These are phyloP conservation scores for Cataglyphis rosenhaueri DNA, from an alignment of 2,888 invertebrate species.

Conservation along the genomic window DNA sequence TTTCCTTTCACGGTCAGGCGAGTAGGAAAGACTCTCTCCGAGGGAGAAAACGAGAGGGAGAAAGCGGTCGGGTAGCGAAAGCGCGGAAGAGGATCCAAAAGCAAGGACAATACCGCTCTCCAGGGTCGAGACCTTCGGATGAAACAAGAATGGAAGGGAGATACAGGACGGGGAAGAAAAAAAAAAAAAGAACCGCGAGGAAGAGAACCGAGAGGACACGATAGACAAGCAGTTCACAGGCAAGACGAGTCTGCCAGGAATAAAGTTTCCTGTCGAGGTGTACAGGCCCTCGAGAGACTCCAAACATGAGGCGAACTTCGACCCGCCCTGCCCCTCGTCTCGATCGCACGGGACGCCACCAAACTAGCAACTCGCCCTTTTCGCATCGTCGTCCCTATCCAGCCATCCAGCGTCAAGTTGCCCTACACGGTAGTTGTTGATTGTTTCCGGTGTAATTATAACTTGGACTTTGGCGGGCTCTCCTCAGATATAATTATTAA, in stretches of 20 bases:
- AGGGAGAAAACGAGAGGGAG: conserved; percentile 45
- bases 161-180: conserved; percentile 33
- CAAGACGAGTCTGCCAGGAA: conserved; percentile 63
- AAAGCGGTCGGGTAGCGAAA: conserved; percentile 59
- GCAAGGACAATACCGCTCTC: conserved; percentile 62
- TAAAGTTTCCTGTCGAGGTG: conserved; percentile 72
- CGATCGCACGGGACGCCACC: conserved; percentile 15
- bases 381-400: conserved; percentile 28
- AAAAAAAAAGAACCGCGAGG: conserved; percentile 11
- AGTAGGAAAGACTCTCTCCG: conserved; percentile 60
- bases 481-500: conserved; percentile 81
- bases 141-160: conserved; percentile 55
- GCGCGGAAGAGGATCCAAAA: conserved; percentile 59
- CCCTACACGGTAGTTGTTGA: conserved; percentile 78
- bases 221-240: conserved; percentile 42
- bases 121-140: conserved; percentile 69
- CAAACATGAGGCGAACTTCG: conserved; percentile 66
- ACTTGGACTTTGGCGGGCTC: conserved; percentile 77
- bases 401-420: conserved; percentile 54
- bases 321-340: conserved; percentile 45
- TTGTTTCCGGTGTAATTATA: conserved; percentile 84
- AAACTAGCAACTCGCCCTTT: conserved; percentile 48
- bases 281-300: conserved; percentile 70
- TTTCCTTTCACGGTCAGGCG: conserved; percentile 73
- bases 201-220: conserved; percentile 26